phyloP scores from a whole-genome alignment of 2,888 invertebrate genomes.

The Dastarcus helophoroides region DNA sequence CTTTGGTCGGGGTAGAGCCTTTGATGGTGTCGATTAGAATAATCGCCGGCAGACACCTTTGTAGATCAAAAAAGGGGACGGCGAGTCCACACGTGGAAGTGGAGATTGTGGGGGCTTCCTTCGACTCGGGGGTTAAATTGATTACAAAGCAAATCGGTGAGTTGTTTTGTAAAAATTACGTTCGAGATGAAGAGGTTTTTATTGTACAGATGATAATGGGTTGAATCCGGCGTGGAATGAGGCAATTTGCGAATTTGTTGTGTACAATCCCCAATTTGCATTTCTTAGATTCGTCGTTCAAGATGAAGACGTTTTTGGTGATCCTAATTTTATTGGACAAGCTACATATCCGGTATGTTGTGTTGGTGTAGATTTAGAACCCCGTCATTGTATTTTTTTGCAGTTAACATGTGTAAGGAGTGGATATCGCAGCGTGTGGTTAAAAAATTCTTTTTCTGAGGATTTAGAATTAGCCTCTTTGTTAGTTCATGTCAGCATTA shows the following conservation, averaged over 20 bases:
- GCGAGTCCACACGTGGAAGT: constrained; percentile 87
- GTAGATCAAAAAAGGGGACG: constrained; percentile 71
- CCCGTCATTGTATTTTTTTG: too few relatives aligned
- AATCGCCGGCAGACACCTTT: constrained; percentile 82
- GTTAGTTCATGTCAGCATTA: constrained; percentile 59
- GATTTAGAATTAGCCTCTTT: constrained; percentile 85
- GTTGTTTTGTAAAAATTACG: constrained; percentile 32
- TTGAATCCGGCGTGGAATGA: constrained; percentile 91
- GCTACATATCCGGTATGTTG: constrained; percentile 73
- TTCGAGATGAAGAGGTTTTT: constrained; percentile 3
- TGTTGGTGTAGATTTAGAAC: too few relatives aligned
- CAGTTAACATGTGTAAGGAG: constrained; percentile 61
- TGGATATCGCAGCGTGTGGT: constrained; percentile 83
- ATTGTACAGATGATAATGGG: constrained; percentile 72
- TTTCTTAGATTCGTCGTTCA: constrained; percentile 78
- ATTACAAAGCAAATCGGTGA: constrained; percentile 76
- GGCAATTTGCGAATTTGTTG: constrained; percentile 62
- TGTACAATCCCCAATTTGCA: constrained; percentile 73
- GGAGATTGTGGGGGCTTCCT: constrained; percentile 80
- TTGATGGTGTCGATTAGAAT: constrained; percentile 60
- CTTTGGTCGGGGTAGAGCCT: constrained; percentile 47
- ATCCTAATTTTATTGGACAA: constrained; percentile 93
- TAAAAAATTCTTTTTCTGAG: constrained; percentile 85
- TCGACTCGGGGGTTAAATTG: constrained; percentile 71
- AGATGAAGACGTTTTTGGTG: constrained; percentile 96